Percentiles rank a stretch among this genome's conserved stretches.
phyloP scores from a whole-genome alignment of 2,888 invertebrate species.

The Eueremaeus valkanovi region DNA sequence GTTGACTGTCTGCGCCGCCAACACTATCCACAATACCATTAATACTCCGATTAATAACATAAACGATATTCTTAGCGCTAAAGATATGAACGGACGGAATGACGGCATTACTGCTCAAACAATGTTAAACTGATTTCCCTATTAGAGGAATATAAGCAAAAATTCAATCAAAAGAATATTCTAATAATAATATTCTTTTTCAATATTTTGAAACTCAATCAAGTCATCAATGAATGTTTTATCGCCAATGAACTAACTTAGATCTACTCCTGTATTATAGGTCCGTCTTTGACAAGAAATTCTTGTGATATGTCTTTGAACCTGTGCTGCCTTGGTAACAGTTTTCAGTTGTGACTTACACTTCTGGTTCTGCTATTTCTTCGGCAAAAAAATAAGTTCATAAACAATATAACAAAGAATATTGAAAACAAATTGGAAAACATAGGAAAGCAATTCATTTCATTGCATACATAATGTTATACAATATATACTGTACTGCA shows the following conservation, averaged over 20 bases:
- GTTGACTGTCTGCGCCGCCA: constrained; percentile 4
- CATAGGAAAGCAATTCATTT: too few species aligned
- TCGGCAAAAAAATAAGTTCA: background rate
- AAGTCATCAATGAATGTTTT: too few species aligned
- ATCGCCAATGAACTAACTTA: too few species aligned
- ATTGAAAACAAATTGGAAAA: too few species aligned
- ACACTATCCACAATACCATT: constrained; percentile 39
- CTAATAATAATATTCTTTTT: background rate
- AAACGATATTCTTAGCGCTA: background rate
- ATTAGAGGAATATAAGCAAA: background rate
- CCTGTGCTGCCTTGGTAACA: constrained; percentile 19
- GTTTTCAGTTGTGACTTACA: background rate
- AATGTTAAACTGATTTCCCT: too few species aligned
- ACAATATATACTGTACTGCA: too few species aligned
- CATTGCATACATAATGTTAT: background rate
- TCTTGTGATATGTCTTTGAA: constrained; percentile 26
- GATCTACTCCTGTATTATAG: too few species aligned
- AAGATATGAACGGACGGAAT: background rate
- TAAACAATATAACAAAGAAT: constrained; percentile 18
- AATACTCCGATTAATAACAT: constrained; percentile 21
- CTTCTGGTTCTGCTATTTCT: background rate
- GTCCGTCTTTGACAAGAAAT: background rate
- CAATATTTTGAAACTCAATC: background rate
- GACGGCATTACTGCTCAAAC: background rate
- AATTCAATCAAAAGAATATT: background rate